These are phyloP conservation scores for Desoria tigrina DNA, from an alignment of 2,888 invertebrate species.

Conservation along the genomic window DNA sequence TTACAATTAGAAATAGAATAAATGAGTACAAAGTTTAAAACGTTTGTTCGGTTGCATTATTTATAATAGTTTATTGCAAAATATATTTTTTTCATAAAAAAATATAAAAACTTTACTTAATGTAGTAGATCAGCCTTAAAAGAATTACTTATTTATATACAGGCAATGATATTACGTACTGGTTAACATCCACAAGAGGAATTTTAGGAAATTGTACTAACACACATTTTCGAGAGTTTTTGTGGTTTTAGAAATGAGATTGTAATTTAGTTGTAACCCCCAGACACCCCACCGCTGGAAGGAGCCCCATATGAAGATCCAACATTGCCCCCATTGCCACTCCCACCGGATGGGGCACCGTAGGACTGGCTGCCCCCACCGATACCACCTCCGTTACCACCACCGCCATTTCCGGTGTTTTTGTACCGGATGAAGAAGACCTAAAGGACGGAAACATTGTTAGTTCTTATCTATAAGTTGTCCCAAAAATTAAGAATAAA, in stretches of 20 bases:
- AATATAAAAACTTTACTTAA: too few relatives aligned
- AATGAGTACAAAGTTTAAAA: too few relatives aligned
- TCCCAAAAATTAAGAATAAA: neutral
- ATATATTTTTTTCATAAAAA: too few relatives aligned
- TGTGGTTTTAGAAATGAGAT: neutral
- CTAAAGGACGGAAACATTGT: conserved; percentile 1
- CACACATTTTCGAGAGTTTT: neutral
- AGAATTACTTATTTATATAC: too few relatives aligned
- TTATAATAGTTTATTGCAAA: too few relatives aligned
- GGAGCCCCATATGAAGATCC: conserved; percentile 8
- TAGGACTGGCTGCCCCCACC: conserved; percentile 12
- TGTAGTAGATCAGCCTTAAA: too few relatives aligned
- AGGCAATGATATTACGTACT: too few relatives aligned
- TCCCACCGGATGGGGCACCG: neutral
- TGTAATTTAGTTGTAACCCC: conserved; percentile 1
- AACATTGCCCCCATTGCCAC: neutral
- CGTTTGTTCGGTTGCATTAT: too few relatives aligned
- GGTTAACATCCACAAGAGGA: too few relatives aligned
- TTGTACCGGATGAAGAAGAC: conserved; percentile 41
- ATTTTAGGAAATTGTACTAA: too few relatives aligned
- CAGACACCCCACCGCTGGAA: neutral
- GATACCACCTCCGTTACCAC: conserved; percentile 23
- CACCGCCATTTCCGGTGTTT: conserved; percentile 24
- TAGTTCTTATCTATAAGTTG: neutral
- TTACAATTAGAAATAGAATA: too few relatives aligned